Base-by-base conservation (phyloP, 2,888 invertebrate genomes). In the Euplexia lucipara region DNA sequence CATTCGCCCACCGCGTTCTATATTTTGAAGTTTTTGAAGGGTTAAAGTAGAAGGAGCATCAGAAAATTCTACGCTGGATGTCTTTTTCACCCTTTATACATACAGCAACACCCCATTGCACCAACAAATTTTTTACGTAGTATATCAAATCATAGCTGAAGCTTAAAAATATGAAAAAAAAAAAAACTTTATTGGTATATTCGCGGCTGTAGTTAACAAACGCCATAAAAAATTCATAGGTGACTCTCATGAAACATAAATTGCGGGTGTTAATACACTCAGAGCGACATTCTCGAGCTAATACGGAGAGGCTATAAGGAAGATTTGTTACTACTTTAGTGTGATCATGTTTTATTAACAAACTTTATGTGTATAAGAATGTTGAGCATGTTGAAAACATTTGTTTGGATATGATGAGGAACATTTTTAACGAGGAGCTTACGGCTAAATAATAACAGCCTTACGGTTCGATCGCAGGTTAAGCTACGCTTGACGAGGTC, bases 221-320 rank as follows among this genome's bases (percentile, higher is more conserved):
- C 69, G 78, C 83, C 81, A 85, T 90, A 87, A 89, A 89, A 89
- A 85, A 84, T 88, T 89, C 88, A 89, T 90, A 90, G 90, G 86
- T 85, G 82, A 83, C 84, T 87, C 85, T 82, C 85, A 86, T 86
- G 86, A 83, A 87, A 86, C 86, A 87, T 90, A 89, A 89, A 90
- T 89, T 89, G 87, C 83, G 83, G 83, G 85, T 86, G 89, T 86
- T 88, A 88, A 88, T 88, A 88, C 85, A 84, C 87, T 82, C 75
- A 76, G 76, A 86, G 85, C 69, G 79, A 81, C 80, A 70, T 81
- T 78, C 78, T 66, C 69, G 64, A 76, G 67, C 64, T 69, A 56
- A 60, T 70, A 64, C 57, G 58, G 58, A 66, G 70, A 48, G 57
- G 61, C 60, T 49, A 7, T 63, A 69, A 20, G 63, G 41, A 67